Base-by-base conservation (phyloP, 2,797 vertebrate species). In the Nothura maculosa region DNA sequence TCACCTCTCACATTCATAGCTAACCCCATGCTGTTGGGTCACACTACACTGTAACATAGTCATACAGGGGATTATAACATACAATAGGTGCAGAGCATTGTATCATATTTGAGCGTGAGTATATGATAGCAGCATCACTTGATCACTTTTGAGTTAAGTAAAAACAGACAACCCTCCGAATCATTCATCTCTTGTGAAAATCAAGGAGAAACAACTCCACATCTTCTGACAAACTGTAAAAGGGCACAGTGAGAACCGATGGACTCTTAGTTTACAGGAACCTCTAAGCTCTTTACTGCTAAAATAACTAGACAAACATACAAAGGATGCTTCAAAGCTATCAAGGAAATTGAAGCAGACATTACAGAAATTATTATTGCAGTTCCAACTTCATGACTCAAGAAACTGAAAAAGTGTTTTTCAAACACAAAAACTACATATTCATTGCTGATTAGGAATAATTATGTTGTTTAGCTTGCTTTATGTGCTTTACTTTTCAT, bases 401-500 rank as follows among this genome's bases (percentile, higher is more conserved):
- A 22, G 79, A 63, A 27, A 79, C 58, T 79, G 45, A 70, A 92
- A 55, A 88, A 66, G 20, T 3, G 1, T 34, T n/a, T 52, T 2
- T 76, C 64, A 38, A 70, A 87, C 34, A 67, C 32, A 36, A n/a
- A 38, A 73, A 40, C 42, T 69, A 27, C 47, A n/a, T 43, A 76
- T 38, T 73, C 4, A 54, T 13, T 72, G 22, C 11, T 58, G 9
- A 69, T 60, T 62, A 57, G 47, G 3, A 74, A 8, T 5, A 88
- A 90, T 54, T 61, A 81, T 19, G 25, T 18, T 0, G 42, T 55
- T 86, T 43, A 55, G 9, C 54, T n/a, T 81, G 28, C 38, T 20
- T 58, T 72, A 77, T 60, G n/a, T 79, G 16, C 32, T 72, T 72
- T 66, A 47, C 28, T 81, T 88, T 86, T 32, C 60, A 55, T 60